These are phyloP conservation scores for Mycetomoellerius zeteki DNA, from an alignment of 1,140 invertebrate species.

Conservation along the genomic window DNA sequence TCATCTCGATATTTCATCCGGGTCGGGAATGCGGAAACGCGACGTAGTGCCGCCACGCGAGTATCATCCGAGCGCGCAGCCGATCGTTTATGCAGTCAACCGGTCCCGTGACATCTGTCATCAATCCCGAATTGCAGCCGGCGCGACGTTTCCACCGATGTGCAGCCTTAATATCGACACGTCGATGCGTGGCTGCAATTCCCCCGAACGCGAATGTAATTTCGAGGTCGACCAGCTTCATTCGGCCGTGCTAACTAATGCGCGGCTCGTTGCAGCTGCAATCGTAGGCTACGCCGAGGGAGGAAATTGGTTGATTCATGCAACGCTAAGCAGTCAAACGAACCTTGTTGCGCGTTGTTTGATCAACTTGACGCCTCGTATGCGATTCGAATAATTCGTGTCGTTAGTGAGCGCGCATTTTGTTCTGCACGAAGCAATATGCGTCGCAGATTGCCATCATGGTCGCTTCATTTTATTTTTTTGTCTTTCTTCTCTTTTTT, in stretches of 20 bases:
- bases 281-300: conserved; percentile 16
- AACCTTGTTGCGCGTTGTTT: conserved; percentile 71
- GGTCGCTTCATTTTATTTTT: conserved; percentile 26
- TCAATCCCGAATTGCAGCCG: conserved; percentile 38
- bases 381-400: background rate
- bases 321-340: conserved; percentile 68
- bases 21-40: conserved; percentile 8
- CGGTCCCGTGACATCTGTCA: conserved; percentile 19
- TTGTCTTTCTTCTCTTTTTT: background rate
- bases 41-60: background rate
- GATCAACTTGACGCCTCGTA: conserved; percentile 71
- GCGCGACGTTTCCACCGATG: conserved; percentile 42
- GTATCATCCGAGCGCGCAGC: conserved; percentile 6
- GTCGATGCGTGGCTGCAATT: conserved; percentile 52
- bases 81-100: conserved; percentile 35
- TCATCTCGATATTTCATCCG: background rate
- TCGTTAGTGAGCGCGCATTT: conserved; percentile 7
- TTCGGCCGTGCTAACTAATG: conserved; percentile 67
- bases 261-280: conserved; percentile 47
- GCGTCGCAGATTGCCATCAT: conserved; percentile 7
- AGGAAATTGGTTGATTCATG: conserved; percentile 69
- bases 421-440: conserved; percentile 24
- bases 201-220: conserved; percentile 44
- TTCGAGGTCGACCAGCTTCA: conserved; percentile 55
- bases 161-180: conserved; percentile 52